Percentiles rank a stretch among this genome's conserved stretches.
Evolutionary conservation across 2,113 vertebrate species (phyloP).

Genomic region (Pithys albifrons): DNA sequence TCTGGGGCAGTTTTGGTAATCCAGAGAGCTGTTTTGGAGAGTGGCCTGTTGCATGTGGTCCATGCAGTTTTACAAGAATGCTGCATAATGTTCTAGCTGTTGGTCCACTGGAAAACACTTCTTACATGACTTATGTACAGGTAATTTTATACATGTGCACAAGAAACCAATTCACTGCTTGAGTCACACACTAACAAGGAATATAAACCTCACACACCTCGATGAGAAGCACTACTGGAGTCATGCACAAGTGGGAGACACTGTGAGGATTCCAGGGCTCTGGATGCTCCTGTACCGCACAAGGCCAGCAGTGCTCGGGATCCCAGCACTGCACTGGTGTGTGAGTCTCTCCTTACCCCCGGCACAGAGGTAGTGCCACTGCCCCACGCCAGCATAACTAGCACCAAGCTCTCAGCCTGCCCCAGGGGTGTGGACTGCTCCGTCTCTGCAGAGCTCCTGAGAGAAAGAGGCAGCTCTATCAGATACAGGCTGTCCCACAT

Average conservation of each 20-base stretch:
- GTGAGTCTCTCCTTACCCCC: background rate
- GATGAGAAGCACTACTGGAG: background rate
- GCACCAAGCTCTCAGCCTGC: background rate
- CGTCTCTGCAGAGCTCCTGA: too few relatives aligned
- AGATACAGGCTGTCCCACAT: too few relatives aligned
- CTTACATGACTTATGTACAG: background rate
- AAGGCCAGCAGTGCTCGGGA: background rate
- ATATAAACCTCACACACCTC: background rate
- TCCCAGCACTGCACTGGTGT: background rate
- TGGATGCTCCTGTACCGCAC: rapidly evolving
- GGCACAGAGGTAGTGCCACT: too few relatives aligned
- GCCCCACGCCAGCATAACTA: too few relatives aligned
- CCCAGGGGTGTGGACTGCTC: background rate
- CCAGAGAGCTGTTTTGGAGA: background rate
- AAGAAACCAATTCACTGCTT: background rate
- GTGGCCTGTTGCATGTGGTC: background rate
- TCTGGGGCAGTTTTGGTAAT: background rate
- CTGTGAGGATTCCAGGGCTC: background rate
- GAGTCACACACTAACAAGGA: background rate
- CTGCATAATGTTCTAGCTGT: background rate
- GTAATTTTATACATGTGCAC: background rate
- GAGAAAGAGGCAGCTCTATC: too few relatives aligned
- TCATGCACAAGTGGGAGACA: background rate
- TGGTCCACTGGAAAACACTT: background rate
- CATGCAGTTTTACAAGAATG: background rate